These are phyloP conservation scores for Oxyteleia sp. DNA, from an alignment of 2,888 invertebrate species.

Conservation along the genomic window DNA sequence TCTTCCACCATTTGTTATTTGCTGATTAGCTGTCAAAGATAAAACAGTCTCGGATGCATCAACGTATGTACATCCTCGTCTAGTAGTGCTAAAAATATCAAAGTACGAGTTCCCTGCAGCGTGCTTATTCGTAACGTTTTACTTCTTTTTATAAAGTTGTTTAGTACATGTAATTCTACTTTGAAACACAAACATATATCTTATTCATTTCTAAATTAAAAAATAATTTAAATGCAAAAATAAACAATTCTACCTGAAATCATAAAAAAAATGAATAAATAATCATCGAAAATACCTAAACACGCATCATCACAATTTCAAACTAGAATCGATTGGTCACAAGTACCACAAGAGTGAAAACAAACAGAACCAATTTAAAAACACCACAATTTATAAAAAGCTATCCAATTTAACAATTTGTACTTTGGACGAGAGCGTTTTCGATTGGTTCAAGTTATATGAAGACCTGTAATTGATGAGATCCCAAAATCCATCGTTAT, in stretches of 20 bases:
- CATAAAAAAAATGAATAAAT: slow-evolving; percentile 10
- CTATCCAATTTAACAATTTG: slow-evolving; percentile 84
- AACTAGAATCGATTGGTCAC: slow-evolving; percentile 24
- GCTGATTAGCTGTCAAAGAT: background rate
- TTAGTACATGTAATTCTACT: background rate
- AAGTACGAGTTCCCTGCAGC: background rate
- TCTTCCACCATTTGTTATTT: background rate
- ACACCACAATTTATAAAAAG: slow-evolving; percentile 70
- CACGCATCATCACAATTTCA: slow-evolving; percentile 39
- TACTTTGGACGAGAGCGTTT: slow-evolving; percentile 82
- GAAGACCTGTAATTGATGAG: slow-evolving; percentile 90
- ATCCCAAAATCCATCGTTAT: slow-evolving; percentile 93
- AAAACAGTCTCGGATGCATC: slow-evolving; percentile 2
- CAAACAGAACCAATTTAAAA: background rate
- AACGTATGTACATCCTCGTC: background rate
- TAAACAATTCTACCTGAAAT: too few relatives aligned
- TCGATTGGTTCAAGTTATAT: slow-evolving; percentile 76
- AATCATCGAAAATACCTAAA: slow-evolving; percentile 17
- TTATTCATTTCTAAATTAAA: background rate
- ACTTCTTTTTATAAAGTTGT: background rate
- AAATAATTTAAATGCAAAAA: too few relatives aligned
- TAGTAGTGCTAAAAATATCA: background rate
- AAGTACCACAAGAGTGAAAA: background rate
- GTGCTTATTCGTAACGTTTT: background rate
- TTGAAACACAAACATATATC: background rate